Base-by-base conservation (phyloP, 2,888 invertebrate species). In the Aporophyla lueneburgensis region DNA sequence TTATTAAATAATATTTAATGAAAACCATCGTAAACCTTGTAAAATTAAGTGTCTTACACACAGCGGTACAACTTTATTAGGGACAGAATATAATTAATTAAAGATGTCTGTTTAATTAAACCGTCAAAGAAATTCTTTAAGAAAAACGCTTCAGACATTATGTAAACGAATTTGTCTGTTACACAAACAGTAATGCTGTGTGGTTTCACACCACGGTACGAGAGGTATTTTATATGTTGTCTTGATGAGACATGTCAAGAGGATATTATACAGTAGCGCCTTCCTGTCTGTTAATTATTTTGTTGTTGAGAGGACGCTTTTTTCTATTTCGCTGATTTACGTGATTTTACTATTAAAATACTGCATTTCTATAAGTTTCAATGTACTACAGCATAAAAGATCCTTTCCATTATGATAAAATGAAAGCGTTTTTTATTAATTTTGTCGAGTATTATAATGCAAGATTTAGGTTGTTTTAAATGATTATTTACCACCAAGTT, bases 11-110 rank as follows among this genome's bases (percentile, higher is more conserved):
- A 40, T 53, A 63, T 81, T 65, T 54, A 51, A 70, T 59, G 19
- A 66, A 58, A 74, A 7, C 33, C 58, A 14, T 61, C 69, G 54
- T 82, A 61, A 81, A 79, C 21, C 82, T 59, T 65, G 49, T 65
- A 59, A 54, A 69, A 76, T 80, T 24, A 76, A 76, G 65, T 82
- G 59, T 68, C 72, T 63, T 49, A 54, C 67, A 82, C 70, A 80
- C 78, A 71, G 72, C 71, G 71, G 77, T 65, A 68, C 46, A 66
- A 70, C 49, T 82, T 80, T 70, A 70, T 82, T 82, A 82, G 19
- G 76, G 63, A 27, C 40, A 33, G 14, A 49, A 82, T 76, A 33
- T 80, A 76, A 82, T 82, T 80, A 77, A 80, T 82, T 82, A 82
- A 76, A 69, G 43, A 69, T n/a, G 49, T 69, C 76, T 49, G 19